phyloP scores from a whole-genome alignment of 2,888 invertebrate genomes.

The Hanleya hanleyi region DNA sequence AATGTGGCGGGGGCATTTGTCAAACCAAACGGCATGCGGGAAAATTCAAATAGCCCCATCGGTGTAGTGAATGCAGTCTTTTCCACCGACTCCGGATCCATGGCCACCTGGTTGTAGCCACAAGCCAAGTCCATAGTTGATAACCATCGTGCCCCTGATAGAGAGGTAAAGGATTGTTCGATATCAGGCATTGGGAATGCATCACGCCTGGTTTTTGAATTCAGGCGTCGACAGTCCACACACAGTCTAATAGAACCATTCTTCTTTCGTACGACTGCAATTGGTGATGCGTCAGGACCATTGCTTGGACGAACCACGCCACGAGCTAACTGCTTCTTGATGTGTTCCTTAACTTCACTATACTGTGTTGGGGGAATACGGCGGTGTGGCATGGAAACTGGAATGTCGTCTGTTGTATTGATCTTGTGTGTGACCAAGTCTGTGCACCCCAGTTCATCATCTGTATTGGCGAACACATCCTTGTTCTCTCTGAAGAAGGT shows the following conservation, averaged over 20 bases:
- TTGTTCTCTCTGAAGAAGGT: slow-evolving; percentile 1
- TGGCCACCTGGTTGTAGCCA: not conserved
- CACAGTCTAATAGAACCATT: slow-evolving; percentile 30
- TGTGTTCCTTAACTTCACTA: slow-evolving; percentile 21
- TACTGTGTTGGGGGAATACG: slow-evolving; percentile 11
- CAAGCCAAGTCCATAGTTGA: not conserved
- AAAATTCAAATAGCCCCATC: not conserved
- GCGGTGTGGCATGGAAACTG: slow-evolving; percentile 14
- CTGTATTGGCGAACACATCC: slow-evolving; percentile 9
- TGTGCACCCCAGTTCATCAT: slow-evolving; percentile 10
- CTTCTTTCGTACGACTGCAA: slow-evolving; percentile 37
- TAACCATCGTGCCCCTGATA: slow-evolving; percentile 4
- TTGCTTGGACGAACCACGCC: slow-evolving; percentile 30
- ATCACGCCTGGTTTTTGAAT: slow-evolving; percentile 33
- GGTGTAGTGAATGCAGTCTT: not conserved
- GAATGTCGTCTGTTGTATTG: not conserved
- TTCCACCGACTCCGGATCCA: not conserved
- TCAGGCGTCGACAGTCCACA: slow-evolving; percentile 32
- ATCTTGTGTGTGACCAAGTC: not conserved
- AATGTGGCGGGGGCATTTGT: not conserved
- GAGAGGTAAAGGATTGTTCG: slow-evolving; percentile 36
- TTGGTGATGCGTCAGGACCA: slow-evolving; percentile 38
- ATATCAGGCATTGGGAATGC: slow-evolving; percentile 14
- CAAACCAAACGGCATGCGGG: not conserved
- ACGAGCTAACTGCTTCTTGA: slow-evolving; percentile 17